Conservation (phyloP, 2,797 vertebrate genomes). For the Brachyalestes nurse region DNA sequence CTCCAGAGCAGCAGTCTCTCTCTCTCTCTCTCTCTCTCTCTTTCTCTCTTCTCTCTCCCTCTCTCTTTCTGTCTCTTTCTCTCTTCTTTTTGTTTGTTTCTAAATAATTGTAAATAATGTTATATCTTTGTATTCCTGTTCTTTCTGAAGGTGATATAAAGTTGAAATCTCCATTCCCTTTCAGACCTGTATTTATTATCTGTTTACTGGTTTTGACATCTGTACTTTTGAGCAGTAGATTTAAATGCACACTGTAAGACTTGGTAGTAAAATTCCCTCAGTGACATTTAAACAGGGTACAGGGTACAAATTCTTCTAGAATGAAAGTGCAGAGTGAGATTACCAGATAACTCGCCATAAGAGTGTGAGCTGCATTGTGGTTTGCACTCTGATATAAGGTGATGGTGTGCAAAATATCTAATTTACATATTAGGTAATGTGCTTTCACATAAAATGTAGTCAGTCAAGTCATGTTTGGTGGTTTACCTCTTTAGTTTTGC, state of each 20-base stretch:
- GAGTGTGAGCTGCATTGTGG: background rate
- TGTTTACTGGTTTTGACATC: background rate
- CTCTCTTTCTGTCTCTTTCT: slow-evolving; percentile 25
- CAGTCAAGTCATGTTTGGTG: background rate
- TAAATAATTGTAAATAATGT: no score
- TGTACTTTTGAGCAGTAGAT: background rate
- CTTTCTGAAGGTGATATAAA: no score
- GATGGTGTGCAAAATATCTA: background rate
- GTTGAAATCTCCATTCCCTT: no score
- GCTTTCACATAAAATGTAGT: background rate
- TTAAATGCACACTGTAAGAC: background rate
- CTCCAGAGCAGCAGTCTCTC: background rate
- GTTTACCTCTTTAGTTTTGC: background rate
- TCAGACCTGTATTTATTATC: no score
- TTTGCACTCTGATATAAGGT: background rate
- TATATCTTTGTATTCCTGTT: background rate
- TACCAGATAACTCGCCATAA: background rate
- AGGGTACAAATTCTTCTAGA: background rate
- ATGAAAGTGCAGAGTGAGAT: background rate
- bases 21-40: background rate
- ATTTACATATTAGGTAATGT: background rate
- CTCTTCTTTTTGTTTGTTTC: background rate
- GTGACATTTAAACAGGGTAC: background rate
- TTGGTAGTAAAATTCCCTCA: background rate
- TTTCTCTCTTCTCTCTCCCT: background rate